Base-by-base conservation (phyloP, 2,888 invertebrate genomes). In the Acanthosepion pharaonis region DNA sequence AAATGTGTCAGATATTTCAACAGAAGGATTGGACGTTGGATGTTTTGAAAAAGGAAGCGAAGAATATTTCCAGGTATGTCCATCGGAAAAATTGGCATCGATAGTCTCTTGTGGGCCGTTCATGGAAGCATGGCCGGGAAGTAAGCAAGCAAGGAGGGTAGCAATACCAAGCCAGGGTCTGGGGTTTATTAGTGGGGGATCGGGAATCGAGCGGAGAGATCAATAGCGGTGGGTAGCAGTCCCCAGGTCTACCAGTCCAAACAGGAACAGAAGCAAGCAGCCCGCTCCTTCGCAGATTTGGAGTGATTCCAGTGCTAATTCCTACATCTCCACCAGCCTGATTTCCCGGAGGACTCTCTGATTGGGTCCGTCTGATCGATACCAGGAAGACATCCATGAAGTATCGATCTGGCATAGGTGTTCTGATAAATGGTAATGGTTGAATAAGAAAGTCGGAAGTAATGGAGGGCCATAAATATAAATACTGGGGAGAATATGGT, bases 381-480 rank as follows among this genome's bases (percentile, higher is more conserved):
- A 78, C n/a, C 78, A 78, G 78, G 78, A 78, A 78, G 78, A 78
- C 78, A 78, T 78, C 78, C 78, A 78, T n/a, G 33, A 78, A n/a
- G 15, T 78, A 78, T 78, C 78, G 78, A 78, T 78, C 78, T 78
- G 18, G 78, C 18, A 33, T 33, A 78, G 78, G 78, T 78, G 78
- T 33, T n/a, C n/a, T 33, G 33, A 78, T 78, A 78, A 78, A 78
- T 78, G 78, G 78, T 18, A n/a, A 78, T 78, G 33, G 33, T 78
- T 33, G n/a, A 33, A 15, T 15, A n/a, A 78, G 33, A 18, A 15
- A n/a, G n/a, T 59, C 23, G 59, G 59, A 23, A 59, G 23, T 20
- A 23, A 59, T 59, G 59, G 20, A 18, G 55, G 55, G 59, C 5
- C 5, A 20, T 23, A 59, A 59, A 59, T 59, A 59, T 59, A 59